Evolutionary conservation across 2,888 invertebrate species (phyloP).

Genomic region (Trisateles emortualis): DNA sequence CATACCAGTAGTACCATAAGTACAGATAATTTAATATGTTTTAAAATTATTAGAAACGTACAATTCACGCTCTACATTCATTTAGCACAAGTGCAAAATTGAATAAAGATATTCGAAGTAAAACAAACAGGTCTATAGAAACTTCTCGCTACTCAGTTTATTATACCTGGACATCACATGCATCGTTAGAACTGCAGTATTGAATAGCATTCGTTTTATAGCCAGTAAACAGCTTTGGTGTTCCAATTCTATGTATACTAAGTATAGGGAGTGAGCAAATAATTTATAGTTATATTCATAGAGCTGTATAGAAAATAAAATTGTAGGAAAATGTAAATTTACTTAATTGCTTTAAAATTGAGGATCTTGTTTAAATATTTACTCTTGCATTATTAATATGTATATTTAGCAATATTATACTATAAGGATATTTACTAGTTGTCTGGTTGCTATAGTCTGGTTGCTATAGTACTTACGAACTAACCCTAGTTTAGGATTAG

Average conservation of each 20-base stretch:
- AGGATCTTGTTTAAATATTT: too few relatives aligned
- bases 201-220: constrained; percentile 82
- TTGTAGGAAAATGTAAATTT: too few relatives aligned
- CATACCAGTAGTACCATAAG: too few relatives aligned
- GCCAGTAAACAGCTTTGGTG: constrained; percentile 73
- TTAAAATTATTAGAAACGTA: neutral
- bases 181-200: constrained; percentile 72
- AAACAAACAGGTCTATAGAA: neutral
- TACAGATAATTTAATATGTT: too few relatives aligned
- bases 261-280: constrained; percentile 71
- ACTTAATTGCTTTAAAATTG: too few relatives aligned
- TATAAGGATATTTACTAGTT: too few relatives aligned
- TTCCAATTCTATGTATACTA: constrained; percentile 72
- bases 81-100: neutral
- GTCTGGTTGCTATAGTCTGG: too few relatives aligned
- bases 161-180: constrained; percentile 1
- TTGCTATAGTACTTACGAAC: too few relatives aligned
- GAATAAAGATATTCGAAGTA: neutral
- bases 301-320: constrained; percentile 53
- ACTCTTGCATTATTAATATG: too few relatives aligned
- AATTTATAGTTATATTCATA: constrained; percentile 58
- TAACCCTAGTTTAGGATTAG: too few relatives aligned
- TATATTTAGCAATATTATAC: too few relatives aligned
- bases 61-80: neutral
- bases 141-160: neutral